phyloP scores from a whole-genome alignment of 2,113 vertebrate genomes.

The Oryzias woworae region DNA sequence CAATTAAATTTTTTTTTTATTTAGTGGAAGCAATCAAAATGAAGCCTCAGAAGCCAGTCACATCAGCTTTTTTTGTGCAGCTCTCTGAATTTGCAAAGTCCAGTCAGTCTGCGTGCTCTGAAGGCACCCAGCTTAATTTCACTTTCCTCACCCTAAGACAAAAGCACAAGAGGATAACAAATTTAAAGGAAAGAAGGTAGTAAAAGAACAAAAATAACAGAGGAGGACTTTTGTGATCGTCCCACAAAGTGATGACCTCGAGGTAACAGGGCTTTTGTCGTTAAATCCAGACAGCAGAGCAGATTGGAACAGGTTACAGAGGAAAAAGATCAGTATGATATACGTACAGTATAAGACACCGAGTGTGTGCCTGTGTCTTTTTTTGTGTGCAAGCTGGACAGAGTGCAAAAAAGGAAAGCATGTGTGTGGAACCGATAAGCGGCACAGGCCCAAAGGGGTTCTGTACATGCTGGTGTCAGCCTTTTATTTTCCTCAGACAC shows the following conservation, averaged over 20 bases:
- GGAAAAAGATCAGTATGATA: constrained; percentile 56
- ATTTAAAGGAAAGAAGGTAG: constrained; percentile 6
- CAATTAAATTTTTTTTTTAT: too few species aligned
- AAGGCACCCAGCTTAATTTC: constrained; percentile 5
- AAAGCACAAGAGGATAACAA: constrained; percentile 2
- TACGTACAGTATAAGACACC: constrained; percentile 31
- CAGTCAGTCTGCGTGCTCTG: neutral
- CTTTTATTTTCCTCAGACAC: constrained; percentile 57
- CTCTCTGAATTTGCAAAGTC: neutral
- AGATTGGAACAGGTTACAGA: constrained; percentile 54
- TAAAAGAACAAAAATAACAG: constrained; percentile 24
- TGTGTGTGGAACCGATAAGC: constrained; percentile 63
- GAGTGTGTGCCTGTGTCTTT: constrained; percentile 28
- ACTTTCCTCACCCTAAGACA: constrained; percentile 6
- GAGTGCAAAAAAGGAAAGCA: constrained; percentile 26
- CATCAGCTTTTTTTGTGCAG: too few species aligned
- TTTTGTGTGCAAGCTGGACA: constrained; percentile 43
- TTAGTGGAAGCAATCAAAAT: too few species aligned
- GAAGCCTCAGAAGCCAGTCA: too few species aligned
- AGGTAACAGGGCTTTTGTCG: constrained; percentile 51
- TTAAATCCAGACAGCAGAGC: constrained; percentile 40
- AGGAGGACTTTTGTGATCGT: constrained; percentile 20
- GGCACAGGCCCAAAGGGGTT: constrained; percentile 41
- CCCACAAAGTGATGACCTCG: constrained; percentile 47
- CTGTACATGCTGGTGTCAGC: constrained; percentile 45